These are phyloP conservation scores for Dromiciops gliroides DNA, from an alignment of 2,113 vertebrate species.

Conservation along the genomic window DNA sequence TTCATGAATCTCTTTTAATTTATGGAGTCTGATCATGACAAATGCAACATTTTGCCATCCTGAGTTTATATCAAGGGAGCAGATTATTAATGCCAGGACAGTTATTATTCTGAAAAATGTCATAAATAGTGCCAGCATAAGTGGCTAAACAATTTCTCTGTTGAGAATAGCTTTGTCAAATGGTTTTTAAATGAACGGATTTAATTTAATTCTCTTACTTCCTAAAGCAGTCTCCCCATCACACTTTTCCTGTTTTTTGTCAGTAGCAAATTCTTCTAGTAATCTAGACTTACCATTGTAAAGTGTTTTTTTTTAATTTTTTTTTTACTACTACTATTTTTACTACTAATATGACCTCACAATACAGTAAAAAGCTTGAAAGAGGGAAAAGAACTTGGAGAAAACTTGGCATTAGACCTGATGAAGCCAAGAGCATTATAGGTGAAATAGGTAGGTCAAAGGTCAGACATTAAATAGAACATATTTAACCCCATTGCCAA, in stretches of 20 bases:
- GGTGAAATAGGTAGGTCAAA: background rate
- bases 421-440: too few species aligned
- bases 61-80: too few species aligned
- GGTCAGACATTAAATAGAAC: background rate
- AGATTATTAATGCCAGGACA: too few species aligned
- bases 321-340: too few species aligned
- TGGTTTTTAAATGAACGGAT: too few species aligned
- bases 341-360: background rate
- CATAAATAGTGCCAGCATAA: background rate
- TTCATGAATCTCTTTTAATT: too few species aligned
- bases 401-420: background rate
- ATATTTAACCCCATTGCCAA: background rate
- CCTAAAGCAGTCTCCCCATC: background rate
- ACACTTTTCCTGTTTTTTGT: background rate
- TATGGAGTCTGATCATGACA: too few species aligned
- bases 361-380: background rate
- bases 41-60: too few species aligned
- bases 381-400: background rate
- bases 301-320: too few species aligned
- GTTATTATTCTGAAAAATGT: too few species aligned
- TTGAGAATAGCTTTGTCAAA: too few species aligned
- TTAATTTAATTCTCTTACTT: background rate
- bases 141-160: background rate
- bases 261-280: too few species aligned
- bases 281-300: background rate